Conservation (phyloP, 2,888 invertebrate species). For the Minunthozetes semirufus region DNA sequence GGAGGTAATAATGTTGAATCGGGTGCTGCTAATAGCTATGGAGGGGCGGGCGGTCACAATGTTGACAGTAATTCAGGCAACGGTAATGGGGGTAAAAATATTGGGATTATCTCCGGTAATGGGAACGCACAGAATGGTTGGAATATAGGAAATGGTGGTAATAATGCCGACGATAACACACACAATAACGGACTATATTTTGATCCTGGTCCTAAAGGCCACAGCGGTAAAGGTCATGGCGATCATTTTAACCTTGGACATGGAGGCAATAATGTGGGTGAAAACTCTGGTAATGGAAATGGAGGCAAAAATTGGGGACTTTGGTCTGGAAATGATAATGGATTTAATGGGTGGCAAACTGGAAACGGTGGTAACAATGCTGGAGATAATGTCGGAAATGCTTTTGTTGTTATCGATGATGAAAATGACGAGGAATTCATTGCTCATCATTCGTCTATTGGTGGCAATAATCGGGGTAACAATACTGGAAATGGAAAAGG, state of each 20-base stretch:
- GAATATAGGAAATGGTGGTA: not conserved
- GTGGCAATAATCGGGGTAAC: not conserved
- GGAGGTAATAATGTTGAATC: not conserved
- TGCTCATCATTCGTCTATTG: not conserved
- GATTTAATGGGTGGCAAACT: not conserved
- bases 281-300: not conserved
- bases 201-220: not conserved
- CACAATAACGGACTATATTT: not conserved
- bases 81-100: not conserved
- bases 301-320: not conserved
- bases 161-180: not conserved
- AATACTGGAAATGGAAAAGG: conserved; percentile 3
- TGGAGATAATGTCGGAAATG: not conserved
- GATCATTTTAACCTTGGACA: not conserved
- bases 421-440: not conserved
- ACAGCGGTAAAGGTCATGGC: not conserved
- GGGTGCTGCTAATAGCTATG: not conserved
- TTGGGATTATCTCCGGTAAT: not conserved
- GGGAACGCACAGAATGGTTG: not conserved
- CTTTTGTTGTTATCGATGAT: not conserved
- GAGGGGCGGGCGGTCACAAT: not conserved
- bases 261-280: not conserved
- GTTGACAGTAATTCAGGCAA: not conserved
- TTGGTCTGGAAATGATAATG: not conserved
- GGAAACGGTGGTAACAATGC: conserved; percentile 4